Base-by-base conservation (phyloP, 1,140 invertebrate species). In the Zaprionus taronus region DNA sequence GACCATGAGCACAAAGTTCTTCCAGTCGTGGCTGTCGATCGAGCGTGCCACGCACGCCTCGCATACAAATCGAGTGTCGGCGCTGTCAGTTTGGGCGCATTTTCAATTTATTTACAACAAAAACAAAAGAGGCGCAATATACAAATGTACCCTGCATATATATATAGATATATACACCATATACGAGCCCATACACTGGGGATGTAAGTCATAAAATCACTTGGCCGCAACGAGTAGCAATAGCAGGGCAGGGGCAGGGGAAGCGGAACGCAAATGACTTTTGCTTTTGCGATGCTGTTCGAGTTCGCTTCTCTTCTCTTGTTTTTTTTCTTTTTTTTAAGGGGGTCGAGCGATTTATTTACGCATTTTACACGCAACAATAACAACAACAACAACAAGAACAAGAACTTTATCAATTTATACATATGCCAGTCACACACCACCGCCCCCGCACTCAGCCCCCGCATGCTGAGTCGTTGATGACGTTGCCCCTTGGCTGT, bases 191-290 rank as follows among this genome's bases (percentile, higher is more conserved):
- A 41, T 41, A n/a, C n/a, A 22, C 44, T 65, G 36, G 38, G 38
- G 38, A 56, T 72, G 79, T 71, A 72, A 72, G 79, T 79, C 83
- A 85, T 85, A 71, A 85, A 81, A 72, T 85, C 74, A 70, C 63
- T 60, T 58, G 64, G 34, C 38, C 63, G 47, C 56, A 66, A 61
- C 14, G 62, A 62, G 61, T 20, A 73, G 17, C 6, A 62, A 56
- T 22, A 73, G 51, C 63, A 4, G 17, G 47, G 17, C 1, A 11
- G 47, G 47, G 47, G 17, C n/a, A 20, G 17, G 47, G 47, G 9
- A 4, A 72, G 41, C 38, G 15, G 38, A 67, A 58, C 47, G 44
- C 62, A 68, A 70, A 74, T 74, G 65, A 69, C 72, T 69, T 68
- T 62, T 24, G 36, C 57, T 68, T 74, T 61, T 72, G n/a, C 31